These are phyloP conservation scores for Gryllus bimaculatus DNA, from an alignment of 1,140 invertebrate genomes.

Conservation along the genomic window DNA sequence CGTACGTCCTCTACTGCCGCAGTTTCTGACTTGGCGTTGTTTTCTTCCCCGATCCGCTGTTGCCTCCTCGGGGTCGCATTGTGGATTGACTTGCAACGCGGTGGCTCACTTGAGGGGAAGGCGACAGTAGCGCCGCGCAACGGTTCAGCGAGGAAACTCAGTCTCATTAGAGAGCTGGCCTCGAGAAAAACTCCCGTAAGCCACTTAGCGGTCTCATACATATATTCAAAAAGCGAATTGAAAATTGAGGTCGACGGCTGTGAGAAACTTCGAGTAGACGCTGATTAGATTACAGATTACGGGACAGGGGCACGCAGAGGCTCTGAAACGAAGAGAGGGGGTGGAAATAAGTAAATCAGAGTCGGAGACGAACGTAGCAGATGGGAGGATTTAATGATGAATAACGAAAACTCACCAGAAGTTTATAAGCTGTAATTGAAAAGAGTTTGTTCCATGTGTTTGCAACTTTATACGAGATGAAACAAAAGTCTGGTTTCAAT, in stretches of 20 bases:
- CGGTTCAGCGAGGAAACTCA: background rate
- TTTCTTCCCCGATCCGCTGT: too few species aligned
- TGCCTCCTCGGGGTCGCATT: too few species aligned
- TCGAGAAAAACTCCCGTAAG: background rate
- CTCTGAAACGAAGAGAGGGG: background rate
- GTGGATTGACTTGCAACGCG: too few species aligned
- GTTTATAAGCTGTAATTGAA: background rate
- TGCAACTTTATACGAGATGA: too few species aligned
- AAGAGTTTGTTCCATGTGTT: background rate
- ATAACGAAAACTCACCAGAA: background rate
- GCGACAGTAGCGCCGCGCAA: too few species aligned
- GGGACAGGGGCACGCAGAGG: too few species aligned
- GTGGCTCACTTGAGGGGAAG: too few species aligned
- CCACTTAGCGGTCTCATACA: background rate
- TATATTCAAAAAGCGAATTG: conserved; percentile 2
- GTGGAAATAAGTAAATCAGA: conserved; percentile 1
- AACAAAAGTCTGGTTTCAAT: too few species aligned
- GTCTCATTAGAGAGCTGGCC: background rate
- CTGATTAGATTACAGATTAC: conserved; percentile 5
- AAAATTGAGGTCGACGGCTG: background rate
- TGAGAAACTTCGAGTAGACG: background rate
- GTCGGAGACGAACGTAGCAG: background rate
- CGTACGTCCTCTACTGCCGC: too few species aligned
- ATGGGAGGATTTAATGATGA: background rate
- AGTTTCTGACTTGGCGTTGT: too few species aligned